A percentile compares a stretch with the other conserved stretches of the same genome.
These are phyloP conservation scores for Montipora foliosa DNA, from an alignment of 64 coral and sea anemone genomes.

Conservation along the genomic window DNA sequence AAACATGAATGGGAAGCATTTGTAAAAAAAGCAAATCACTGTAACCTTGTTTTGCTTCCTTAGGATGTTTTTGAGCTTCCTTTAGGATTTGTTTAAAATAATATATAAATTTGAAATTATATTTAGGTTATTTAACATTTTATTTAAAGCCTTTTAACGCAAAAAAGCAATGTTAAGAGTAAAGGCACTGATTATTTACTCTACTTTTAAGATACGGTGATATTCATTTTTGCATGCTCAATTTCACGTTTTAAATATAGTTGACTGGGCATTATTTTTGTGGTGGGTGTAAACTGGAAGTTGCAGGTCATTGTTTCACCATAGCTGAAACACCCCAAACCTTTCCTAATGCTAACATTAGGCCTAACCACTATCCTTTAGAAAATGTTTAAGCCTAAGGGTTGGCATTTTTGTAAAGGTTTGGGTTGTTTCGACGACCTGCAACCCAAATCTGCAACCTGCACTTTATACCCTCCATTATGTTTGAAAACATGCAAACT, in stretches of 20 bases:
- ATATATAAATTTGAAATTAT: slow-evolving; percentile 59
- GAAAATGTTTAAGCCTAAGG: too few relatives aligned
- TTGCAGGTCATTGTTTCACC: too few relatives aligned
- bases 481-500: not conserved
- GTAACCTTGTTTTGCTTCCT: not conserved
- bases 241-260: not conserved
- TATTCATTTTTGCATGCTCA: slow-evolving; percentile 28
- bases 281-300: too few relatives aligned
- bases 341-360: too few relatives aligned
- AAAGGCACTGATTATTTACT: slow-evolving; percentile 63
- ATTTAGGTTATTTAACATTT: slow-evolving; percentile 65
- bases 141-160: slow-evolving; percentile 27
- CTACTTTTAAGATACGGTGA: slow-evolving; percentile 41
- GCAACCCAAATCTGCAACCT: too few relatives aligned
- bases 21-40: not conserved
- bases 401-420: too few relatives aligned
- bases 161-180: slow-evolving; percentile 16
- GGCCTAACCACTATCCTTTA: too few relatives aligned
- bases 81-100: slow-evolving; percentile 28
- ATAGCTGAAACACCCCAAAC: too few relatives aligned
- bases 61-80: slow-evolving; percentile 6
- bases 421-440: too few relatives aligned
- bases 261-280: not conserved
- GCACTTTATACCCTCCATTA: too few relatives aligned
- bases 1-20: not conserved